A percentile compares a stretch with the other conserved stretches of the same genome.
phyloP scores from a whole-genome alignment of 1,140 invertebrate species.

The Physella acuta region DNA sequence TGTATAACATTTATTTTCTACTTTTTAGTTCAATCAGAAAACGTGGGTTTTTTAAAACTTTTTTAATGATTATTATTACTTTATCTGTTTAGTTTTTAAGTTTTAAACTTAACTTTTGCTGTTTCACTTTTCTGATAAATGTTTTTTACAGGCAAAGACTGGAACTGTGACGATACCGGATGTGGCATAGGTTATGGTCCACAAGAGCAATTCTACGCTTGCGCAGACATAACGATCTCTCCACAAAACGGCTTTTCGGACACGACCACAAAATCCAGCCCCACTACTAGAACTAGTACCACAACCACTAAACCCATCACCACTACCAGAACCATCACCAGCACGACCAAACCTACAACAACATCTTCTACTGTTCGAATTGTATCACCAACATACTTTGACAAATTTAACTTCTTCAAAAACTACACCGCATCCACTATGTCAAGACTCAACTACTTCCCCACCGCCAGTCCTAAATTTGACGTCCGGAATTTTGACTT shows the following conservation, averaged over 20 bases:
- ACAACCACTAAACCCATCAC: neutral
- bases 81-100: too few relatives aligned
- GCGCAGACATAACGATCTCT: conserved; percentile 37
- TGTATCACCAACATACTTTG: neutral
- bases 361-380: neutral
- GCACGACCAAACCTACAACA: neutral
- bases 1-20: too few relatives aligned
- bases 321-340: neutral
- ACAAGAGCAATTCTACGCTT: conserved; percentile 44
- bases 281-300: neutral
- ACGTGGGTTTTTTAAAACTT: too few relatives aligned
- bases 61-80: too few relatives aligned
- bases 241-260: neutral
- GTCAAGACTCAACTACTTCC: neutral
- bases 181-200: conserved; percentile 30
- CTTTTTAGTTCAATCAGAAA: too few relatives aligned
- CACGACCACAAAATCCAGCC: neutral
- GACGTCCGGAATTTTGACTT: neutral
- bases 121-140: too few relatives aligned
- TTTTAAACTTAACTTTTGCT: too few relatives aligned
- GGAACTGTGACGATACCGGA: conserved; percentile 20
- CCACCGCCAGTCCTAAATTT: neutral
- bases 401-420: neutral
- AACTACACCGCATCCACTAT: neutral
- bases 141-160: conserved; percentile 36